Base-by-base conservation (phyloP, 2,888 invertebrate genomes). In the Nymphalis urticae region DNA sequence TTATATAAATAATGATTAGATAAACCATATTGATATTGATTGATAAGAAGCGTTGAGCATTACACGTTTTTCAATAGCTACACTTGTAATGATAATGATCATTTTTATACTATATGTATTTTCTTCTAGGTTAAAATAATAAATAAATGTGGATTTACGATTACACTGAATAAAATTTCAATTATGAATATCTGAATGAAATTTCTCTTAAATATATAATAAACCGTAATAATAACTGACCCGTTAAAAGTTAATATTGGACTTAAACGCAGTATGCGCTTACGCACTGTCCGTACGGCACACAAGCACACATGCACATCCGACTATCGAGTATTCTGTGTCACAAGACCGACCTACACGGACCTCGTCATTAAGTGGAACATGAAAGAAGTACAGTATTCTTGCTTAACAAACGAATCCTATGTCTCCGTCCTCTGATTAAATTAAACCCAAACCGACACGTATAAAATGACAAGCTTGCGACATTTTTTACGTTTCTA, bases 331-430 rank as follows among this genome's bases (percentile, higher is more conserved):
- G 61, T 72, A 59, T 76, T 72, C 73, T 73, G 73, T 78, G 76
- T 77, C 76, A 75, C 73, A 74, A 76, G 74, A 71, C 71, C 82
- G 83, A 84, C 85, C 84, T 82, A 86, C 83, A 87, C 86, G 85
- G 86, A 87, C 84, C 80, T 86, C 77, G 81, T 76, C 77, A 77
- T 77, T 80, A 84, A 42, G 82, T 86, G 77, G 86, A 79, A 79
- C 86, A 80, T 78, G 71, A 74, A 76, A 80, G 79, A 75, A 72
- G 77, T 70, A 77, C 75, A 74, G 53, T 63, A 65, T 62, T 42
- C 66, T 71, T 63, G 64, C 42, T 66, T 62, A 56, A 66, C 65
- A 66, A 68, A 63, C 71, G 32, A 66, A 71, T 63, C 58, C 50
- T 69, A 61, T 71, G 58, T 51, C n/a, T 50, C 60, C 56, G 27